Percentiles rank a stretch among this genome's conserved stretches.
phyloP scores from a whole-genome alignment of 2,113 vertebrate species.

The Syngnathus scovelli region DNA sequence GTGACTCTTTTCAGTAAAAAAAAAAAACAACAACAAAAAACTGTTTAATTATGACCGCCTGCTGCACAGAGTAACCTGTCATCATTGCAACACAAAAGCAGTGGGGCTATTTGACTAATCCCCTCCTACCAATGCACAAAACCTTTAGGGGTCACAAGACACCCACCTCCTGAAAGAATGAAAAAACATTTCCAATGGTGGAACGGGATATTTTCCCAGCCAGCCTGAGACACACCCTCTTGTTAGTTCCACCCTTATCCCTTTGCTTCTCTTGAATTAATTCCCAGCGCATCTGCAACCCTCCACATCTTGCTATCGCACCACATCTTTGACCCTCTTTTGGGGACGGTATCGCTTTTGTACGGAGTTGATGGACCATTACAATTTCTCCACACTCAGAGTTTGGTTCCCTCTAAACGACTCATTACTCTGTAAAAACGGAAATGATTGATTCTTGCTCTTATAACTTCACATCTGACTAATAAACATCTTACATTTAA shows the following conservation, averaged over 20 bases:
- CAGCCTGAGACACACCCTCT: slow-evolving; percentile 48
- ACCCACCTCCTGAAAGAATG: slow-evolving; percentile 8
- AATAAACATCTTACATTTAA: slow-evolving; percentile 1
- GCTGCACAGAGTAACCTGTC: slow-evolving; percentile 57
- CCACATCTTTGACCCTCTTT: slow-evolving; percentile 39
- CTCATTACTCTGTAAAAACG: slow-evolving; percentile 34
- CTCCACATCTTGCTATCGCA: slow-evolving; percentile 25
- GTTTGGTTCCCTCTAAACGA: slow-evolving; percentile 44
- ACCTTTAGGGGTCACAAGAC: slow-evolving; percentile 47
- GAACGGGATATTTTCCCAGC: slow-evolving; percentile 55
- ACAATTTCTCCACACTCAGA: slow-evolving; percentile 52
- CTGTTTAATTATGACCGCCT: slow-evolving; percentile 70
- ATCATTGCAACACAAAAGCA: slow-evolving; percentile 66
- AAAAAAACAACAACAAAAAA: slow-evolving; percentile 27
- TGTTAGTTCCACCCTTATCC: slow-evolving; percentile 68
- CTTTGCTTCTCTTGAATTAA: slow-evolving; percentile 29
- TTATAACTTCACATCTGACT: slow-evolving; percentile 6
- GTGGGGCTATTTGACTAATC: slow-evolving; percentile 48
- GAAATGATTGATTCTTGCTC: slow-evolving; percentile 25
- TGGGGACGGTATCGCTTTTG: slow-evolving; percentile 38
- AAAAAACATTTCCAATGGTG: slow-evolving; percentile 52
- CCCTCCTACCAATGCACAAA: slow-evolving; percentile 27
- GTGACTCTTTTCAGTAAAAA: slow-evolving; percentile 16
- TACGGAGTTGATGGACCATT: slow-evolving; percentile 51
- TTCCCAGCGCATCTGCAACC: slow-evolving; percentile 21